Conservation (phyloP, 2,797 vertebrate genomes). For the Macroramphosus scolopax region DNA sequence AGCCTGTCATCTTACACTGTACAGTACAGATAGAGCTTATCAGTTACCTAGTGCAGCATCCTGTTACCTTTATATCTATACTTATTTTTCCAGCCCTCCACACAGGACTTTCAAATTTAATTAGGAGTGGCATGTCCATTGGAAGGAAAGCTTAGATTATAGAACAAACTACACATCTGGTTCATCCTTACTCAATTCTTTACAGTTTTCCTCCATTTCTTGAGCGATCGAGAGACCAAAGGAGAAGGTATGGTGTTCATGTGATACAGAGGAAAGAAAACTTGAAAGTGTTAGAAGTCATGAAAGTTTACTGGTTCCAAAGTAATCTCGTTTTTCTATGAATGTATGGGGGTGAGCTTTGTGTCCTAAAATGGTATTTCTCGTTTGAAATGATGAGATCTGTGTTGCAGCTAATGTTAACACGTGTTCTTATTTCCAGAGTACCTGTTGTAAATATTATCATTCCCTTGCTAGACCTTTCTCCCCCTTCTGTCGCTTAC, state of each 20-base stretch:
- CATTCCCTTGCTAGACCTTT: conserved; percentile 50
- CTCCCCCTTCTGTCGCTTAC: conserved; percentile 37
- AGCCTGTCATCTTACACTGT: conserved; percentile 42
- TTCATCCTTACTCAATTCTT: conserved; percentile 25
- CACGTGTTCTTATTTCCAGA: conserved; percentile 38
- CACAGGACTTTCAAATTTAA: conserved; percentile 25
- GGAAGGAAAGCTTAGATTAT: conserved; percentile 30
- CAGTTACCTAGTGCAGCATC: conserved; percentile 44
- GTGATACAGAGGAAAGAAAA: conserved; percentile 9
- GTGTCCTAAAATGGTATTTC: conserved; percentile 34
- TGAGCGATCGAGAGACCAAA: too few species aligned
- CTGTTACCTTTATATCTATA: conserved; percentile 37
- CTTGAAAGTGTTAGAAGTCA: conserved; percentile 6
- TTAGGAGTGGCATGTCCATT: conserved; percentile 21
- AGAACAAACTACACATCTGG: conserved; percentile 61
- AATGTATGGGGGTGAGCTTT: conserved; percentile 28
- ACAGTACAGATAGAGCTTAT: conserved; percentile 37
- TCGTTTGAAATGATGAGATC: conserved; percentile 42
- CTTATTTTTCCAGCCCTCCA: conserved; percentile 16
- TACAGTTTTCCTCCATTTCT: conserved; percentile 21
- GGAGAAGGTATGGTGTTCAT: too few species aligned
- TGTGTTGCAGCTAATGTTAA: conserved; percentile 47
- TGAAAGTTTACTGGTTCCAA: conserved; percentile 18
- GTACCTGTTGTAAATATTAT: conserved; percentile 66
- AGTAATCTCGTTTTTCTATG: conserved; percentile 21